Evolutionary conservation across 2,797 vertebrate species (phyloP), one percentile per base, ranked within the genome.

Genomic region (Myotis vivesi): DNA sequence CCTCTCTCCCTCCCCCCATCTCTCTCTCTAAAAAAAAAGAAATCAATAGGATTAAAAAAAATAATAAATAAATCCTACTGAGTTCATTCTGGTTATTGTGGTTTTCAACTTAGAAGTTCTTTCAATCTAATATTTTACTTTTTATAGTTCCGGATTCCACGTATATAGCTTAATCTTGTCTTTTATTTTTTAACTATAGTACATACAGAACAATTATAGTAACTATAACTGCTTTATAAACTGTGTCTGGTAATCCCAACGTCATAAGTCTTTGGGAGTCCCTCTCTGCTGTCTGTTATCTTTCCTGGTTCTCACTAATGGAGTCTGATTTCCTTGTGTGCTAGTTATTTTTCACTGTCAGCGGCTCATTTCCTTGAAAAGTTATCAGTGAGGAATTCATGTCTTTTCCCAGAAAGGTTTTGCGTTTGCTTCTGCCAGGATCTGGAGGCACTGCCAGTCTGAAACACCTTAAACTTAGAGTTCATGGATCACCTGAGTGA

Each of bases 71-170:
- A 66, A 66, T 89, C 71, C 38, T 69, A 89, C 7, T 69, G 46
- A 44, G 5, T 64, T 89, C 25, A 83, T 83, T 80, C 64, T 55
- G 38, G 23, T 83, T 46, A 72, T 5, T 71, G 12, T 23, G 41
- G 72, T 87, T 23, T 49, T 77, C n/a, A 36, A 68, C 64, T 68
- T 46, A 51, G n/a, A 93, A 88, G 55, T 83, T 88, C 30, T 51
- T 89, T 92, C 20, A 49, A 88, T n/a, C 59, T 73, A 64, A 30
- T 55, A 44, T 86, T 95, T 91, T 85, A 64, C 46, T 69, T 94
- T 76, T 64, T 53, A 55, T 46, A 87, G 22, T 79, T 95, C 11
- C 28, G 3, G 51, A 68, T 76, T 81, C 25, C 69, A 75, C 15
- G 23, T 23, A 72, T 46, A 17, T 17, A 76, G 33, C 53, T 94